Percentiles rank a stretch among this genome's conserved stretches.
These are phyloP conservation scores for Osmerus mordax DNA, from an alignment of 2,113 vertebrate genomes.

Conservation along the genomic window DNA sequence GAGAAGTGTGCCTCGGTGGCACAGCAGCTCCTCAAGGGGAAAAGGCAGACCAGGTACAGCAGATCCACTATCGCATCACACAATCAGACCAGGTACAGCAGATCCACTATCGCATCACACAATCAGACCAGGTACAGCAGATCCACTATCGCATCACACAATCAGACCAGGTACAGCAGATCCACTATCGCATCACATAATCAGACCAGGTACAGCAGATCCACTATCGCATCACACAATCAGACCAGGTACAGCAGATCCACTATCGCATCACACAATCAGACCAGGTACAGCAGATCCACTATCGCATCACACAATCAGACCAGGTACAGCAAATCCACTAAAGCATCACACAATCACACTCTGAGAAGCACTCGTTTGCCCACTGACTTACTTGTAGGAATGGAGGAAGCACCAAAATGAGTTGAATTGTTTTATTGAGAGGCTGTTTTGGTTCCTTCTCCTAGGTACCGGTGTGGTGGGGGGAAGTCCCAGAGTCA, in stretches of 20 bases:
- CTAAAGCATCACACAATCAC: no score
- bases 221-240: no score
- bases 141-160: no score
- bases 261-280: no score
- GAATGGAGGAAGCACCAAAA: neutral
- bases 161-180: slow-evolving; percentile 65
- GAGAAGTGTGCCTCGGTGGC: slow-evolving; percentile 91
- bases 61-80: no score
- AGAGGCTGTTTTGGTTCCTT: neutral
- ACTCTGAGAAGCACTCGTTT: no score
- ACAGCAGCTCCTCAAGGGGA: slow-evolving; percentile 91
- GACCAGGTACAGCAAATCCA: neutral
- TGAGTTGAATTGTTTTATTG: neutral
- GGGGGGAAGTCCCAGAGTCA: slow-evolving; percentile 88
- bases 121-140: slow-evolving; percentile 65
- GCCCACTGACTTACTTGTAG: no score
- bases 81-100: slow-evolving; percentile 65
- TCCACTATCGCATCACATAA: no score
- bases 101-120: no score
- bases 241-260: neutral
- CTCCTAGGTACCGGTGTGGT: slow-evolving; percentile 82
- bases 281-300: slow-evolving; percentile 65
- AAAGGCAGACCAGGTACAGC: slow-evolving; percentile 86
- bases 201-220: slow-evolving; percentile 65
- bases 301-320: no score